Base-by-base conservation (phyloP, 1,140 invertebrate species). In the Parapsyche elsis region DNA sequence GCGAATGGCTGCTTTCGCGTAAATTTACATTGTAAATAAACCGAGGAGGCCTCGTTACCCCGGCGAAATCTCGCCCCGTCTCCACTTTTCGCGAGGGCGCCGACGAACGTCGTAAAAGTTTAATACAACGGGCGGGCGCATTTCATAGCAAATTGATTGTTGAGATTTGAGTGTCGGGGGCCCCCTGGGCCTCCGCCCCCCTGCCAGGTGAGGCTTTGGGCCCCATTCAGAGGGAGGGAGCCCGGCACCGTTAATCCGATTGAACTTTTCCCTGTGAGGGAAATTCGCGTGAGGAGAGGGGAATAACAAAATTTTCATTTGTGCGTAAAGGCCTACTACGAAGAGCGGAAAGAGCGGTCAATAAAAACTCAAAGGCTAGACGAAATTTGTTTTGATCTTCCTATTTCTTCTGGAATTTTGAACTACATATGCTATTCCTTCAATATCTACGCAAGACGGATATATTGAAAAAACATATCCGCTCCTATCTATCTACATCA, bases 281-380 rank as follows among this genome's bases (percentile, higher is more conserved):
- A 67, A 67, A 67, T 67, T 67, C 53, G 44, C 12, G 77, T 24
- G 64, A 26, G 30, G 30, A 71, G 21, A 10, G 77, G 45, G 45
- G 77, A 71, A 71, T 71, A 71, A 78, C 77, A 71, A 71, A 78
- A 61, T 78, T 78, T 78, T 78, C 71, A 78, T 71, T 78, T 71
- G 64, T 71, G 45, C 23, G 64, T 26, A n/a, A 12, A 26, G 64
- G 64, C 21, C 19, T 67, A 9, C 49, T 53, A 16, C 4, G 16
- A 16, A 12, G 4, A 53, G 49, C 49, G 16, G n/a, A 53, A 53
- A 53, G 64, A 26, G 9, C 23, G 64, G 64, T 24, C 64, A 26
- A 26, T 67, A 24, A 67, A 67, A 26, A 67, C 21, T 53, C 9
- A 67, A 26, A 67, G 64, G 19, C 21, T 67, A 67, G 21, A 23